Conservation (phyloP, 2,113 vertebrate species). For the Nanorana parkeri region DNA sequence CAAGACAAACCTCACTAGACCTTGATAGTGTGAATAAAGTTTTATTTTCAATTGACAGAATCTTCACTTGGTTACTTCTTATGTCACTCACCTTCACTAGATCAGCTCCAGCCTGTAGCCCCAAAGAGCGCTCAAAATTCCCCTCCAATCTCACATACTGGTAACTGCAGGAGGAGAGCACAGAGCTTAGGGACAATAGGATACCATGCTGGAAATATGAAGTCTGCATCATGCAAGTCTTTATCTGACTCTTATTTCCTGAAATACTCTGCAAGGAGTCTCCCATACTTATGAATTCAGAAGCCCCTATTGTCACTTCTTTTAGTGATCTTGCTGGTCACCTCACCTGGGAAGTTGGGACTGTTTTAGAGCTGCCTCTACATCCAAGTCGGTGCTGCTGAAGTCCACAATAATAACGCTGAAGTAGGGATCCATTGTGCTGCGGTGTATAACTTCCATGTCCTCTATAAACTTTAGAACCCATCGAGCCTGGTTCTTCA, state of each 20-base stretch:
- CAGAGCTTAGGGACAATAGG: neutral
- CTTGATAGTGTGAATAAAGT: too few species aligned
- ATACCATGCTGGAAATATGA: too few species aligned
- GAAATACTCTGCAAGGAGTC: too few species aligned
- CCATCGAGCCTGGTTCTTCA: slow-evolving; percentile 98
- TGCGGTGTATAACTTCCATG: slow-evolving; percentile 82
- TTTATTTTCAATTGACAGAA: too few species aligned
- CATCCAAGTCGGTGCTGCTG: slow-evolving; percentile 89
- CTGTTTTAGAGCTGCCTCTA: slow-evolving; percentile 79
- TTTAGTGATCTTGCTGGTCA: too few species aligned
- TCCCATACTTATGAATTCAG: too few species aligned
- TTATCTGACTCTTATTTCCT: too few species aligned
- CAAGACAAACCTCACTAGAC: too few species aligned
- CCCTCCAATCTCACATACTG: slow-evolving; percentile 83
- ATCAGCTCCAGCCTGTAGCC: slow-evolving; percentile 91
- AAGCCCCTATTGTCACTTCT: too few species aligned
- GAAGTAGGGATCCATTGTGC: slow-evolving; percentile 82
- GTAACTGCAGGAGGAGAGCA: slow-evolving; percentile 73
- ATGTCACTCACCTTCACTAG: slow-evolving; percentile 77
- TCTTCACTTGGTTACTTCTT: too few species aligned
- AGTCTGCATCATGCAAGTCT: too few species aligned
- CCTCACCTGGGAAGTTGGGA: slow-evolving; percentile 82
- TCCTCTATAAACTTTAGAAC: slow-evolving; percentile 89
- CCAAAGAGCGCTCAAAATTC: slow-evolving; percentile 91
- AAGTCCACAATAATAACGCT: slow-evolving; percentile 89